A percentile compares a stretch with the other conserved stretches of the same genome.
Conservation (phyloP, 2,888 invertebrate genomes). For the Ariolimax columbianus region DNA sequence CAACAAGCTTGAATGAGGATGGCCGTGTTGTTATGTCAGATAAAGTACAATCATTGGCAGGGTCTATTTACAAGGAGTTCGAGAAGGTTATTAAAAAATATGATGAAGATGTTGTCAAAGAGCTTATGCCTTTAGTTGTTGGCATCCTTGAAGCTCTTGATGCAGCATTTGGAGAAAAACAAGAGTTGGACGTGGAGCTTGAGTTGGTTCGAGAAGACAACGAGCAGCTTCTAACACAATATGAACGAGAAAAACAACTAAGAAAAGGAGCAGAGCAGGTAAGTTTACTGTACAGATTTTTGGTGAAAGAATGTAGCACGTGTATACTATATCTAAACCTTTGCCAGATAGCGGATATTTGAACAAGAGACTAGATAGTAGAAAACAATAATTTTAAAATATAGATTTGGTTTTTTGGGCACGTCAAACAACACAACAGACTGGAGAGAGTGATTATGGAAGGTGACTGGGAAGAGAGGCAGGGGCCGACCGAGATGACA, state of each 20-base stretch:
- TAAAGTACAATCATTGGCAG: slow-evolving; percentile 97
- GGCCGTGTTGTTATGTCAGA: slow-evolving; percentile 96
- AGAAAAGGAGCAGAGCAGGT: slow-evolving; percentile 88
- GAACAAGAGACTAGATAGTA: too few species aligned
- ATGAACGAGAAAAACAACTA: slow-evolving; percentile 98
- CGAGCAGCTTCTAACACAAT: slow-evolving; percentile 98
- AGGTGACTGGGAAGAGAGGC: too few species aligned
- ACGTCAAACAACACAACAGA: too few species aligned
- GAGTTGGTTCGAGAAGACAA: slow-evolving; percentile 98
- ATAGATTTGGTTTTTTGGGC: too few species aligned
- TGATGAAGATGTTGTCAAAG: slow-evolving; percentile 98
- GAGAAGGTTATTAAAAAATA: slow-evolving; percentile 98
- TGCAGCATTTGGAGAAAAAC: slow-evolving; percentile 96
- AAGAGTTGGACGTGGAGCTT: slow-evolving; percentile 97
- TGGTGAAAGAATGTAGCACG: too few species aligned
- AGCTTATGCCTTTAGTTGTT: slow-evolving; percentile 97
- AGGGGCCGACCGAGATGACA: too few species aligned
- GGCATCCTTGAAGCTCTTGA: slow-evolving; percentile 98
- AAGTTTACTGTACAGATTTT: too few species aligned
- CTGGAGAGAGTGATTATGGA: too few species aligned
- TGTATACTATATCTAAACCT: too few species aligned
- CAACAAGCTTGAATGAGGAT: slow-evolving; percentile 88
- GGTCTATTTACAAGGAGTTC: slow-evolving; percentile 98
- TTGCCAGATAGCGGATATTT: too few species aligned
- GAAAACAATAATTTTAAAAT: too few species aligned